These are phyloP conservation scores for Larimichthys crocea DNA, from an alignment of 2,113 vertebrate species.

Conservation along the genomic window DNA sequence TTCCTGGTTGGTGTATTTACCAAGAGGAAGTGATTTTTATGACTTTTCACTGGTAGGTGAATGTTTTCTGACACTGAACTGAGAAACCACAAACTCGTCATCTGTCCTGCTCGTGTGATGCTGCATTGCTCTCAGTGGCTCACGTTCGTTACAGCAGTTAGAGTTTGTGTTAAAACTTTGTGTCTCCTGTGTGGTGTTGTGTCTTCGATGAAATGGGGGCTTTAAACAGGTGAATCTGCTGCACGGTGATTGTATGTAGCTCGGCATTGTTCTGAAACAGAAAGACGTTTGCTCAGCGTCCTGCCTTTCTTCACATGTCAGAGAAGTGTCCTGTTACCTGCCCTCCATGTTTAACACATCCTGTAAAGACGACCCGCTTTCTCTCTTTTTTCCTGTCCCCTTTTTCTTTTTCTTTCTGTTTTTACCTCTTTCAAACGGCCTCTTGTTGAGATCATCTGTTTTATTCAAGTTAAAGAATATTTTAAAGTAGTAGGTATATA, in stretches of 20 bases:
- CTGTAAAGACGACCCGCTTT: neutral
- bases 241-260: slow-evolving; percentile 30
- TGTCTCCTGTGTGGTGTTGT: neutral
- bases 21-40: neutral
- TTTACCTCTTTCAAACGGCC: neutral
- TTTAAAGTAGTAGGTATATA: neutral
- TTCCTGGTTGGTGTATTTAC: neutral
- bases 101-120: neutral
- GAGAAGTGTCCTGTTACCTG: slow-evolving; percentile 56
- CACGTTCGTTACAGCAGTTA: neutral
- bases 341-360: slow-evolving; percentile 34
- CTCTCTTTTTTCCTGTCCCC: neutral
- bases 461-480: neutral
- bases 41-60: neutral
- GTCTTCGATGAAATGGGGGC: neutral
- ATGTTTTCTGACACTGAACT: slow-evolving; percentile 14
- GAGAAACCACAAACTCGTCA: slow-evolving; percentile 26
- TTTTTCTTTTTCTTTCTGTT: neutral
- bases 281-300: slow-evolving; percentile 55
- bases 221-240: slow-evolving; percentile 21
- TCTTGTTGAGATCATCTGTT: neutral
- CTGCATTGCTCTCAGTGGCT: slow-evolving; percentile 20
- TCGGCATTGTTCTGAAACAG: slow-evolving; percentile 51
- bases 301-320: slow-evolving; percentile 42
- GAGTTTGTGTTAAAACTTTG: neutral